phyloP scores from a whole-genome alignment of 2,797 vertebrate genomes.

The Clarias platycephalus region DNA sequence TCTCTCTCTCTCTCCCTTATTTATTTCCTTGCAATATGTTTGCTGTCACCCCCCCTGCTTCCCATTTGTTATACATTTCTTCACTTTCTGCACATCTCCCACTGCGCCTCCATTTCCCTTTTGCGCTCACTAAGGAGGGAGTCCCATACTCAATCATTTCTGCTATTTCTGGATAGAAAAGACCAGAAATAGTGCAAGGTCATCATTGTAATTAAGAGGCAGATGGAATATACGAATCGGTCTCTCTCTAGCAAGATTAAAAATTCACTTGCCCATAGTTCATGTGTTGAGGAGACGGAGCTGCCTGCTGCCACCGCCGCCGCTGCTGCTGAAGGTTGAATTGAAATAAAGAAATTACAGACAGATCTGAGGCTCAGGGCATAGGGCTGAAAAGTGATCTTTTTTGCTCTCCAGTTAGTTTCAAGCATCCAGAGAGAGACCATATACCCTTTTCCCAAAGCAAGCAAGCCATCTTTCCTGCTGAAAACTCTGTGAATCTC shows the following conservation, averaged over 20 bases:
- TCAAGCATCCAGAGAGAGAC: constrained; percentile 40
- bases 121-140: constrained; percentile 47
- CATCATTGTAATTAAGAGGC: constrained; percentile 74
- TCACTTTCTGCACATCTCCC: constrained; percentile 19
- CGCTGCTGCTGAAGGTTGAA: background rate
- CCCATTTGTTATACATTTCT: constrained; percentile 27
- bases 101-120: constrained; percentile 20
- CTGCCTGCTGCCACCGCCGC: background rate
- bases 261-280: constrained; percentile 28
- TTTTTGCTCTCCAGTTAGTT: constrained; percentile 39
- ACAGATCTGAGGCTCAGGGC: constrained; percentile 4
- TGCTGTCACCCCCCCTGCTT: background rate
- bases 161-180: constrained; percentile 65
- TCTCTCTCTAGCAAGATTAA: constrained; percentile 40
- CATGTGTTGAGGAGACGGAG: background rate
- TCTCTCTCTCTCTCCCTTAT: background rate
- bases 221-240: constrained; percentile 46
- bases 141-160: constrained; percentile 59
- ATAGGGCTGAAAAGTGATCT: background rate
- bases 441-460: constrained; percentile 51
- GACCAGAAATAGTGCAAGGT: constrained; percentile 73
- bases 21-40: constrained; percentile 34
- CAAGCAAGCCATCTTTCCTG: constrained; percentile 42
- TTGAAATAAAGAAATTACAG: background rate
- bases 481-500: constrained; percentile 31